A percentile compares a stretch with the other conserved stretches of the same genome.
Conservation (phyloP, 2,888 invertebrate genomes). For the Thalpophila matura region DNA sequence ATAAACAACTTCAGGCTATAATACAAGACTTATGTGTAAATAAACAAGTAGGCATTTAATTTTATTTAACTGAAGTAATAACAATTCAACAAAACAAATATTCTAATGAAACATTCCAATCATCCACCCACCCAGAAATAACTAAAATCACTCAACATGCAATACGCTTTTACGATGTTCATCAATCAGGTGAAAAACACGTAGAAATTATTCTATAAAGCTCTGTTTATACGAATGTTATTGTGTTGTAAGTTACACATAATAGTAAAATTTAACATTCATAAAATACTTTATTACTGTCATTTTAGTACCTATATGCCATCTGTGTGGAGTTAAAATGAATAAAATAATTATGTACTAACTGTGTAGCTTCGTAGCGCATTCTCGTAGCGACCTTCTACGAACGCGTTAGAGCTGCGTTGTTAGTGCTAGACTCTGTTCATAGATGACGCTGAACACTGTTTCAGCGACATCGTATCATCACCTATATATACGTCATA, state of each 20-base stretch:
- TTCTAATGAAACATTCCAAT: constrained; percentile 10
- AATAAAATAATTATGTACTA: constrained; percentile 1
- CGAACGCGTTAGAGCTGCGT: background rate
- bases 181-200: constrained; percentile 5
- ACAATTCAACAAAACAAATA: background rate
- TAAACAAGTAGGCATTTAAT: too few species aligned
- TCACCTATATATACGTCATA: too few species aligned
- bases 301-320: constrained; percentile 12
- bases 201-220: constrained; percentile 14
- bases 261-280: background rate
- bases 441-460: constrained; percentile 47
- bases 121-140: background rate
- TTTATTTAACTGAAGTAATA: too few species aligned
- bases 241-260: constrained; percentile 1
- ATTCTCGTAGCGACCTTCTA: constrained; percentile 34
- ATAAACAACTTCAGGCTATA: too few species aligned
- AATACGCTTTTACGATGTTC: constrained; percentile 4
- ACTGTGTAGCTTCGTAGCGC: constrained; percentile 27
- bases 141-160: constrained; percentile 1
- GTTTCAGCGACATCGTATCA: background rate
- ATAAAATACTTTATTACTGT: background rate
- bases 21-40: too few species aligned
- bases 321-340: constrained; percentile 31
- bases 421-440: background rate
- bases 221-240: background rate